These are phyloP conservation scores for Siniperca undulata DNA, from an alignment of 2,797 vertebrate genomes.

Conservation along the genomic window DNA sequence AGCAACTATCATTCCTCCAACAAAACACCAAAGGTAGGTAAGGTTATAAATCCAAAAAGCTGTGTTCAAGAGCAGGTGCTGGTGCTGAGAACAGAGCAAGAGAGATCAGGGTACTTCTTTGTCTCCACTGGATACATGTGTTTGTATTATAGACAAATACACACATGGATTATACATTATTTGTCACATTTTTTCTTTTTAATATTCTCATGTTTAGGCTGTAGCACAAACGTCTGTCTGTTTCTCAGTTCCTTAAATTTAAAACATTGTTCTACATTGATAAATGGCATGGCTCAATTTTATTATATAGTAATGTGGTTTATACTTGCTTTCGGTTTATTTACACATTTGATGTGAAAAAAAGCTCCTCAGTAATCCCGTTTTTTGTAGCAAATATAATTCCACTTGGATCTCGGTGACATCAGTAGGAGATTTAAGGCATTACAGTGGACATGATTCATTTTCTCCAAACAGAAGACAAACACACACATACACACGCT, in stretches of 20 bases:
- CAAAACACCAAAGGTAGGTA: not conserved
- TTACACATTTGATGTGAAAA: not conserved
- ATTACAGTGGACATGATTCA: constrained; percentile 24
- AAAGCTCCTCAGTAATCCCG: not conserved
- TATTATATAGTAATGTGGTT: not conserved
- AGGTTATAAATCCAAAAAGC: not conserved
- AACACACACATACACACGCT: not conserved
- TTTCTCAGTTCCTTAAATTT: too few relatives aligned
- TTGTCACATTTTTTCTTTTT: not conserved
- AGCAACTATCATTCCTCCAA: not conserved
- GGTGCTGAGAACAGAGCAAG: too few relatives aligned
- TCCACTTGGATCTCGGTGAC: constrained; percentile 19
- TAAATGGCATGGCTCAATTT: not conserved
- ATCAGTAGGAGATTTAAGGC: constrained; percentile 29
- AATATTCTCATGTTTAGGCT: not conserved
- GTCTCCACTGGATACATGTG: not conserved
- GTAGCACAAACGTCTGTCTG: not conserved
- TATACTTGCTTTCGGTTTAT: not conserved
- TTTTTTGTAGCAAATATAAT: not conserved
- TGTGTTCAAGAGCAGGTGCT: not conserved
- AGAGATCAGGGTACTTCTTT: not conserved
- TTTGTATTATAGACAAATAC: not conserved
- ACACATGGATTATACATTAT: not conserved
- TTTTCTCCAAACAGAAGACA: constrained; percentile 21
- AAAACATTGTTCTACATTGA: not conserved